Evolutionary conservation across 2,888 invertebrate genomes (phyloP).

Genomic region (Philereme vetulata): DNA sequence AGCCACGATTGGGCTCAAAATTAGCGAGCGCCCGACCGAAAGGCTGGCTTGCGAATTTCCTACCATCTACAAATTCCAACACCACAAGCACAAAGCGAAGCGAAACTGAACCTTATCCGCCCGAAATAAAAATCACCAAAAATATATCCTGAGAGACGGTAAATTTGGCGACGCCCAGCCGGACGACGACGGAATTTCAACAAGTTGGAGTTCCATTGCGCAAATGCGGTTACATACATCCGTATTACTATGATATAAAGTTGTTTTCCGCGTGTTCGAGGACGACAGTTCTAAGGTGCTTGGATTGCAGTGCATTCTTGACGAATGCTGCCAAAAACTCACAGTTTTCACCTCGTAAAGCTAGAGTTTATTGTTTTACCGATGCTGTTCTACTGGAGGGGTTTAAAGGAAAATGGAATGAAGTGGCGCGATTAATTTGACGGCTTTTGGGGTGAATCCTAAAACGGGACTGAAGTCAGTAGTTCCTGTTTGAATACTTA

Average conservation of each 20-base stretch:
- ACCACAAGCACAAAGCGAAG: conserved; percentile 35
- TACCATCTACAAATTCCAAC: conserved; percentile 54
- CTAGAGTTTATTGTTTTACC: conserved; percentile 66
- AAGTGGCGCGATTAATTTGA: conserved; percentile 30
- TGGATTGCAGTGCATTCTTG: conserved; percentile 70
- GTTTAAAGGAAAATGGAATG: conserved; percentile 32
- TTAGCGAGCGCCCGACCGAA: conserved; percentile 76
- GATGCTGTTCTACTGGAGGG: conserved; percentile 33
- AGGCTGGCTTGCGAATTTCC: conserved; percentile 77
- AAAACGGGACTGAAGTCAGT: neutral
- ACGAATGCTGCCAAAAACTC: conserved; percentile 81
- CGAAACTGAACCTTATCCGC: conserved; percentile 57
- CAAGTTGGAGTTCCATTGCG: conserved; percentile 72
- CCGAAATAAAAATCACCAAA: conserved; percentile 51
- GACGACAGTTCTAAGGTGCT: conserved; percentile 46
- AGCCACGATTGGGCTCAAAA: conserved; percentile 73
- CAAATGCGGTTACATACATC: conserved; percentile 47
- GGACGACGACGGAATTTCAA: conserved; percentile 80
- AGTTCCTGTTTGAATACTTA: neutral
- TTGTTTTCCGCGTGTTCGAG: conserved; percentile 46
- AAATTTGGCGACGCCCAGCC: conserved; percentile 67
- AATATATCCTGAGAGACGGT: conserved; percentile 48
- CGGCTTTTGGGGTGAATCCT: conserved; percentile 12
- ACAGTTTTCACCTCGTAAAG: conserved; percentile 77
- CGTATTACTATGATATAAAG: conserved; percentile 55